Percentiles rank a stretch among this genome's conserved stretches.
These are phyloP conservation scores for Drosophila sechellia DNA, from an alignment of 1,140 invertebrate genomes.

Conservation along the genomic window DNA sequence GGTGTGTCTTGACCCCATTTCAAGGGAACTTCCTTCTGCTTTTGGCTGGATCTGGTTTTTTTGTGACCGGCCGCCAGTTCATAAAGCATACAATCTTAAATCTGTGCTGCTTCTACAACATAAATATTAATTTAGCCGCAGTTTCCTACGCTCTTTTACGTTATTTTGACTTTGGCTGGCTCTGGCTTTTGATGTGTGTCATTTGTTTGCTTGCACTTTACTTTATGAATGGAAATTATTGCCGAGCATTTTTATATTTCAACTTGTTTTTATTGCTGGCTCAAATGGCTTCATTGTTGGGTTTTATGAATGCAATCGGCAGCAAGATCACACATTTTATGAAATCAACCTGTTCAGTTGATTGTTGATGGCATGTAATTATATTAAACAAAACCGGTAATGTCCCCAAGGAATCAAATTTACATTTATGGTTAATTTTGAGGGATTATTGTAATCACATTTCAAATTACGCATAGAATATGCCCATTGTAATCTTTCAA, in stretches of 20 bases:
- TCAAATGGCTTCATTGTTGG: constrained; percentile 27
- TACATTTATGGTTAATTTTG: neutral
- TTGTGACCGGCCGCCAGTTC: constrained; percentile 30
- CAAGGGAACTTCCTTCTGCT: constrained; percentile 5
- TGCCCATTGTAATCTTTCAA: neutral
- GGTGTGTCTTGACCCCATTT: constrained; percentile 52
- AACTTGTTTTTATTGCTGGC: constrained; percentile 22
- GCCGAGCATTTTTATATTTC: constrained; percentile 29
- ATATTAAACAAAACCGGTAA: neutral
- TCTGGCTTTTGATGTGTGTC: constrained; percentile 43
- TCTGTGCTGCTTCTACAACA: constrained; percentile 53
- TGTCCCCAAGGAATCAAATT: neutral
- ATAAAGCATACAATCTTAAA: constrained; percentile 69
- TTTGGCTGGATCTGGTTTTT: constrained; percentile 14
- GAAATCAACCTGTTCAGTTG: constrained; percentile 9
- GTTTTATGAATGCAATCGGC: constrained; percentile 22
- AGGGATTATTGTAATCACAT: neutral
- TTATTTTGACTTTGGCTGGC: constrained; percentile 45
- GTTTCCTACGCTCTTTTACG: constrained; percentile 48
- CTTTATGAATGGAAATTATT: constrained; percentile 52
- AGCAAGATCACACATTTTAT: constrained; percentile 17
- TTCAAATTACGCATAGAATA: neutral
- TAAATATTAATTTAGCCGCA: constrained; percentile 78
- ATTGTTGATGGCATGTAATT: neutral
- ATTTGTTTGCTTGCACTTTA: constrained; percentile 47